These are phyloP conservation scores for Neotoma lepida DNA, from an alignment of 2,113 vertebrate species.

Conservation along the genomic window DNA sequence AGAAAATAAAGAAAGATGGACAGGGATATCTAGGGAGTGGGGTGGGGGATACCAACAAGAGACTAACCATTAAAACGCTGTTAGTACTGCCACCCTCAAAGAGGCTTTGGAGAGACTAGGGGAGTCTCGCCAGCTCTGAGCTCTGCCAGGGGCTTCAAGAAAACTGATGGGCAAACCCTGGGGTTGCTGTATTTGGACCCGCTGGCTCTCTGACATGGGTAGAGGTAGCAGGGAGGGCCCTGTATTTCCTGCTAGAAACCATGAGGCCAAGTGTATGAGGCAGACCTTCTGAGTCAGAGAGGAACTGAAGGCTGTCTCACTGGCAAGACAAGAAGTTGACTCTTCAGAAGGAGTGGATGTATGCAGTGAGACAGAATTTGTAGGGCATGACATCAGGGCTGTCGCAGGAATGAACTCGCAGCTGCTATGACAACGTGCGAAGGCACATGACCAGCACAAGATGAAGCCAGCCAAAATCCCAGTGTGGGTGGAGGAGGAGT, in stretches of 20 bases:
- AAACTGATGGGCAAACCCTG: too few species aligned
- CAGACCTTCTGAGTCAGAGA: not conserved
- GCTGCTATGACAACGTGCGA: not conserved
- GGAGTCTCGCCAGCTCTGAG: rapidly evolving
- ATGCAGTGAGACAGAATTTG: not conserved
- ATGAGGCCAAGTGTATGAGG: not conserved
- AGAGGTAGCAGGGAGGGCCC: rapidly evolving
- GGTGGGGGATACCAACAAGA: not conserved
- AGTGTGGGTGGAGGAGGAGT: not conserved
- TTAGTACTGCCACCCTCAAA: not conserved
- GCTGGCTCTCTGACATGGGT: not conserved
- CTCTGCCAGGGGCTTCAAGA: not conserved
- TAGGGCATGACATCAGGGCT: not conserved
- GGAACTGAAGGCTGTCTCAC: not conserved
- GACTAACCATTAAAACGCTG: not conserved
- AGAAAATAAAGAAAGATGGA: conserved; percentile 3
- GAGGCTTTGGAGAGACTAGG: not conserved
- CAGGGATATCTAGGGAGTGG: not conserved
- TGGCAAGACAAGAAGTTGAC: not conserved
- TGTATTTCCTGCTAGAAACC: not conserved
- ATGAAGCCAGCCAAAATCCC: not conserved
- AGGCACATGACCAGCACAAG: not conserved
- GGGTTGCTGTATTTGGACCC: not conserved
- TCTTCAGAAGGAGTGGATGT: not conserved
- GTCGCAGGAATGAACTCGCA: not conserved